Evolutionary conservation across 92 coral and sea anemone genomes (phyloP), one percentile per base, ranked within the genome.

Genomic region (Blastomussa wellsi): DNA sequence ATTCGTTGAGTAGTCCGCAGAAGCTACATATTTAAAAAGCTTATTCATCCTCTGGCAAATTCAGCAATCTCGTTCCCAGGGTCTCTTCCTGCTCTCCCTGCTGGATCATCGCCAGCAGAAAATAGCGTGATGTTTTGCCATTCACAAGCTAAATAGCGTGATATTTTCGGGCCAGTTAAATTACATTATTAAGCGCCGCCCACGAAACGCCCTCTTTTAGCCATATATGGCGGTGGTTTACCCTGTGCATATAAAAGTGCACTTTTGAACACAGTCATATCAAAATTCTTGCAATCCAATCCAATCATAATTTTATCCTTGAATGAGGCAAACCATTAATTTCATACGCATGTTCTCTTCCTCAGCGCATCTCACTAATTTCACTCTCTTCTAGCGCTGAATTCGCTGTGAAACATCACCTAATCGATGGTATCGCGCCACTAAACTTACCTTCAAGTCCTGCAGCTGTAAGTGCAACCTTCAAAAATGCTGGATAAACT

Each of bases 281-380:
- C 38, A 29, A 67, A 80, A 47, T 67, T 67, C 74, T 20, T 80
- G 84, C 59, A 80, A 80, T 33, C 31, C 57, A 37, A 80, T 80
- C 83, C 72, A n/a, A 26, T 28, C 37, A 38, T n/a, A 28, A 36
- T 39, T 14, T 79, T 76, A 13, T 53, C 39, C 55, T n/a, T n/a
- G n/a, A n/a, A 44, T n/a, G 52, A 26, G 48, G 79, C 35, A 32
- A 33, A 60, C 55, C 48, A 9, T 70, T 77, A 53, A 17, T 53
- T 55, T 35, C 35, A 33, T 24, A 53, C 31, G 53, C 53, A 26
- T 24, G 5, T 14, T 19, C 48, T 31, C 16, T 31, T 31, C 57
- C 53, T 28, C 73, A 70, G 14, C 12, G 14, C 47, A 28, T 57
- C 12, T 59, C 31, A 38, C 38, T 41, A 2, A 29, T 39, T 38